Percentiles rank a stretch among this genome's conserved stretches.
Conservation (phyloP, 2,113 vertebrate species). For the Siphamia tubifer region DNA sequence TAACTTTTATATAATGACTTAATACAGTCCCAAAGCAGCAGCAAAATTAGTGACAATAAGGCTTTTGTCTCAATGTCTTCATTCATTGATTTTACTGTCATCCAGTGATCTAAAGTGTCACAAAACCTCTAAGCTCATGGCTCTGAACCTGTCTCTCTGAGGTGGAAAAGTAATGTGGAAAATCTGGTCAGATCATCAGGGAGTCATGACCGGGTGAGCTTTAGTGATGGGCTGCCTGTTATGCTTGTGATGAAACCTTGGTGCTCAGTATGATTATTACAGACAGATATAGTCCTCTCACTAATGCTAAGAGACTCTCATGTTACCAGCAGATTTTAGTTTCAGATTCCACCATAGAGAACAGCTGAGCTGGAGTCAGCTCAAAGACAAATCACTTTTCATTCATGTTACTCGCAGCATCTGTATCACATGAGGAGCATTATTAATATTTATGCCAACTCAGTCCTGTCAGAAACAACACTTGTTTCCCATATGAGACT, state of each 20-base stretch:
- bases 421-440: not conserved
- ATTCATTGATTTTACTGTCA: not conserved
- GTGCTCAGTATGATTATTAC: conserved; percentile 63
- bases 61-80: not conserved
- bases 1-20: conserved; percentile 7
- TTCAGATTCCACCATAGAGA: conserved; percentile 46
- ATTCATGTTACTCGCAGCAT: not conserved
- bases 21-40: not conserved
- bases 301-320: conserved; percentile 56
- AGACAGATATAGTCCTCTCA: conserved; percentile 68
- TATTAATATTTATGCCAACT: not conserved
- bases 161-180: conserved; percentile 34
- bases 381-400: conserved; percentile 1
- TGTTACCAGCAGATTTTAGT: conserved; percentile 56
- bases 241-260: conserved; percentile 31
- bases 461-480: not conserved
- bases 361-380: conserved; percentile 47
- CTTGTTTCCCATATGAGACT: no score
- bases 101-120: not conserved
- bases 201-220: conserved; percentile 45
- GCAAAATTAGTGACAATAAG: not conserved
- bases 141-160: conserved; percentile 48
- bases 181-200: conserved; percentile 63
- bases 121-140: not conserved
- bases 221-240: conserved; percentile 40